These are phyloP conservation scores for Lasioglossum villosulum DNA, from an alignment of 2,888 invertebrate genomes.

Conservation along the genomic window DNA sequence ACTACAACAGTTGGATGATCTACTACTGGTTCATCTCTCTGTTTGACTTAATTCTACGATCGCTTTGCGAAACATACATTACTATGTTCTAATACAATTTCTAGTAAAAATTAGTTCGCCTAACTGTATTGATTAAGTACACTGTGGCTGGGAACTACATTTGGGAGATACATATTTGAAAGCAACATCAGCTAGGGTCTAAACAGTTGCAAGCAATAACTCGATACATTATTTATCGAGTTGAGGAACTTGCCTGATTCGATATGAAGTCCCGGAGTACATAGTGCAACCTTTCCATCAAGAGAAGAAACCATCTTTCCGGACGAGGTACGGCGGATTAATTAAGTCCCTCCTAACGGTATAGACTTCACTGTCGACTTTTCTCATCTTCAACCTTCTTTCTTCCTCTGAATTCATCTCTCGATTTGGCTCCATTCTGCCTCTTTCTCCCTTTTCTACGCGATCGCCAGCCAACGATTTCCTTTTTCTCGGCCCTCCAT, in stretches of 20 bases:
- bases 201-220: constrained; percentile 21
- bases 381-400: constrained; percentile 66
- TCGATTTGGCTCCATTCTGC: constrained; percentile 60
- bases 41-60: neutral
- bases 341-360: constrained; percentile 74
- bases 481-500: constrained; percentile 53
- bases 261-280: constrained; percentile 55
- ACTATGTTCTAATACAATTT: neutral
- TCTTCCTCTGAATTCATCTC: constrained; percentile 64
- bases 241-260: constrained; percentile 44
- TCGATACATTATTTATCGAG: constrained; percentile 31
- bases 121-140: neutral
- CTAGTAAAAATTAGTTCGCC: neutral
- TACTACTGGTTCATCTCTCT: too few relatives aligned
- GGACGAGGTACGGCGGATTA: constrained; percentile 71
- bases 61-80: neutral
- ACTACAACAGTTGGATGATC: too few relatives aligned
- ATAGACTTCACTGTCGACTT: constrained; percentile 71
- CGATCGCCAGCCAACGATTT: constrained; percentile 59
- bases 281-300: constrained; percentile 58
- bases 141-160: neutral
- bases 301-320: constrained; percentile 47
- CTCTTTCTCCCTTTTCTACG: constrained; percentile 22
- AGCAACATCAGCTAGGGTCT: neutral
- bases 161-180: neutral